Evolutionary conservation across 2,888 invertebrate species (phyloP).

Genomic region (Lasiommata megera): DNA sequence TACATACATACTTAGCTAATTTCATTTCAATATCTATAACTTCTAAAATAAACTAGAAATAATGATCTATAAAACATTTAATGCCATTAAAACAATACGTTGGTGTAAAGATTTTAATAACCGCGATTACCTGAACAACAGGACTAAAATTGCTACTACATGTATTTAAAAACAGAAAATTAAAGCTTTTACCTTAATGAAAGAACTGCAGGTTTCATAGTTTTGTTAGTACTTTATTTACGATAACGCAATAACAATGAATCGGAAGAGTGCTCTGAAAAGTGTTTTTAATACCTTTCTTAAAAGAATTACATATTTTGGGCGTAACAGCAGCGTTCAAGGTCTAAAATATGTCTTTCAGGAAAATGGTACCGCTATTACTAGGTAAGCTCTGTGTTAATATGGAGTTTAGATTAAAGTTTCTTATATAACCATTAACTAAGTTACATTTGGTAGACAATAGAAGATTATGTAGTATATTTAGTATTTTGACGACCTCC

Average conservation of each 20-base stretch:
- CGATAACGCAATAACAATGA: neutral
- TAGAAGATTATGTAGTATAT: too few relatives aligned
- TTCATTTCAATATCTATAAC: too few relatives aligned
- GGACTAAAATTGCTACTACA: neutral
- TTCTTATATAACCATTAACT: too few relatives aligned
- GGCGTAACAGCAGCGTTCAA: slow-evolving; percentile 65
- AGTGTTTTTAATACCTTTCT: neutral
- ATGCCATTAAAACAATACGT: neutral
- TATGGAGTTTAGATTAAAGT: too few relatives aligned
- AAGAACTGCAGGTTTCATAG: neutral
- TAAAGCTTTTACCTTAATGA: slow-evolving; percentile 43
- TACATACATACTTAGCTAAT: too few relatives aligned
- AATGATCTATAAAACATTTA: neutral
- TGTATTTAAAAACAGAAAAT: slow-evolving; percentile 5
- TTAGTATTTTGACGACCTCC: too few relatives aligned
- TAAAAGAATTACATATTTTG: slow-evolving; percentile 48
- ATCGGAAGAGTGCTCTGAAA: neutral
- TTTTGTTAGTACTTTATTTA: neutral
- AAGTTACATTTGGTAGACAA: too few relatives aligned
- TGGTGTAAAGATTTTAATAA: neutral
- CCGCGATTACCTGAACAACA: neutral
- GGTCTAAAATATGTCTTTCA: slow-evolving; percentile 81
- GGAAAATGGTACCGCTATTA: slow-evolving; percentile 65
- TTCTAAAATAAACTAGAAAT: too few relatives aligned
- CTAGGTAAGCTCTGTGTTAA: slow-evolving; percentile 58